Base-by-base conservation (phyloP, 2,797 vertebrate genomes). In the Xenopus petersii region DNA sequence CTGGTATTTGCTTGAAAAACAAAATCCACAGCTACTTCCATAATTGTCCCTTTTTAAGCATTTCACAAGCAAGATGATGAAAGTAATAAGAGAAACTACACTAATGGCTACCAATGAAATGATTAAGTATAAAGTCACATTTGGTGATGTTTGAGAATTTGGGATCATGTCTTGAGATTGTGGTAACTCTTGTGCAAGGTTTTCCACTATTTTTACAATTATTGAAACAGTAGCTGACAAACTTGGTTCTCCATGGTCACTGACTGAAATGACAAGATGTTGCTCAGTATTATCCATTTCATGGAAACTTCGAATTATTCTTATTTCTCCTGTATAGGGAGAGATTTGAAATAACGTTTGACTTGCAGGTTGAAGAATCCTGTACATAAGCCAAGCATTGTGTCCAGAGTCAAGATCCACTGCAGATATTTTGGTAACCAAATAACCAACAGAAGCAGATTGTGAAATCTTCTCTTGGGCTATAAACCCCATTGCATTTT, bases 361-460 rank as follows among this genome's bases (percentile, higher is more conserved):
- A 79, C 96, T 89, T 0, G 90, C 93, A 79, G 96, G 93, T 15
- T 94, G 91, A 72, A 91, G 77, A 10, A 99, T 88, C 3, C 87
- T 93, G 73, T 97, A 98, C 12, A 92, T 94, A 62, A 99, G 87
- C 95, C 95, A 98, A 0, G 97, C 97, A 0, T 98, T 99, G 84
- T 97, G 92, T 64, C 97, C 97, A 0, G 96, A 93, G 71, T 98
- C 97, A 0, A 92, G 90, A 78, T 99, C 97, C 80, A 98, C 91
- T 0, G 92, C 95, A 12, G 95, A 94, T 75, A 99, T 92, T 85
- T 98, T 98, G 80, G 89, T 94, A 79, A 98, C 89, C 66, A 96
- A 81, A 79, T 95, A 93, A 15, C 96, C 95, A 0, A 89, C 81
- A 10, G 89, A 84, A 0, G 89, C 92, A 59, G 94, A 94, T 12